Base-by-base conservation (phyloP, 2,797 vertebrate genomes). In the Helarctos malayanus region DNA sequence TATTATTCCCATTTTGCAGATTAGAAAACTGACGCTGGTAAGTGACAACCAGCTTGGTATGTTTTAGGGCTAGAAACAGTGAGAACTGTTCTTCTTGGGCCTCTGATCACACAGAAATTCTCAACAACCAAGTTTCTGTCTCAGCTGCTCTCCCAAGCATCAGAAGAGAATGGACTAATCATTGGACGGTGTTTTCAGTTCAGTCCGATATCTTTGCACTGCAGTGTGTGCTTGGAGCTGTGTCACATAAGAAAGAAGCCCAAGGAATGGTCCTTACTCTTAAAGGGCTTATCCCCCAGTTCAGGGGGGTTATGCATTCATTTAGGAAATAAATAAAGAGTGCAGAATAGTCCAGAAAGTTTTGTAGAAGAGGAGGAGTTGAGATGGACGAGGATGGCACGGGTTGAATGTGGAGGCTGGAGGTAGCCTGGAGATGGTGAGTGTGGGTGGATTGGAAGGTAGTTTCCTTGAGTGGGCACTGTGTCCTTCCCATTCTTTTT, bases 11-110 rank as follows among this genome's bases (percentile, higher is more conserved):
- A 89, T 96, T 94, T 95, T 93, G 52, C 47, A 94, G 89, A 71
- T 93, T 41, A 92, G 93, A 84, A 97, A 89, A 93, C 32, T 13
- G 61, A 91, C n/a, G 14, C 54, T 69, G 78, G 16, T 76, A 73
- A 78, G 35, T 81, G 71, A 68, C 25, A 52, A 18, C 13, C 32
- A 47, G 25, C 7, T 21, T 82, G 68, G 19, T 61, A 65, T 32
- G 15, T 87, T 68, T 92, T 82, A 71, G 56, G 76, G 54, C 27
- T 69, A 32, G 65, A 38, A 73, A 75, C 0, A 16, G 23, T 57
- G 23, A 76, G 65, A 71, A 85, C n/a, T 4, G 23, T 78, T 96
- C 35, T 35, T 87, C 59, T 3, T 54, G 41, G 32, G 45, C 38
- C 56, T 95, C 27, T 63, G 45, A 59, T 81, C 27, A 38, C 61